Conservation (phyloP, 2,113 vertebrate species). For the Polypterus senegalus region DNA sequence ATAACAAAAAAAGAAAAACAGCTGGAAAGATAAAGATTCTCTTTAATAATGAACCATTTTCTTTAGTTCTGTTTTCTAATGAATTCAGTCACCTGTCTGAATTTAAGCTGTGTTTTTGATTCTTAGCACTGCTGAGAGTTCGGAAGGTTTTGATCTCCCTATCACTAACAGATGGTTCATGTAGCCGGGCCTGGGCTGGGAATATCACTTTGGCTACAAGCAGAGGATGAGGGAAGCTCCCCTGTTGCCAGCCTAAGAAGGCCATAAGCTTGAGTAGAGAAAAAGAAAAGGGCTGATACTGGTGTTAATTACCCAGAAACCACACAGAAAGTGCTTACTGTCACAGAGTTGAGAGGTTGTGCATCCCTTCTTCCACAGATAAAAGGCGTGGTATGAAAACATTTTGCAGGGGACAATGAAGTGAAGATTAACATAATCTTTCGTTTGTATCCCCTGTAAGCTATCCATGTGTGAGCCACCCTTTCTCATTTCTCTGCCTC, state of each 20-base stretch:
- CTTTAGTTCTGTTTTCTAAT: constrained; percentile 24
- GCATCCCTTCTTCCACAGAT: constrained; percentile 96
- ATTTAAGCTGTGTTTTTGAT: constrained; percentile 63
- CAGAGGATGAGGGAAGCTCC: constrained; percentile 81
- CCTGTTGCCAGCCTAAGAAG: constrained; percentile 94
- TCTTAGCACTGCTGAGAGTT: constrained; percentile 47
- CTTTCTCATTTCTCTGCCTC: constrained; percentile 63
- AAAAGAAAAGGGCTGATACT: constrained; percentile 94
- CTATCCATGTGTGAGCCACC: constrained; percentile 80
- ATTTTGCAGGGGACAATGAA: constrained; percentile 94
- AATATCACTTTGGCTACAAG: constrained; percentile 68
- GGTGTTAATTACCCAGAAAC: constrained; percentile 99
- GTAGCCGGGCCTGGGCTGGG: constrained; percentile 69
- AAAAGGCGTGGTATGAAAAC: constrained; percentile 99
- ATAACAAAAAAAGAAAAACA: neutral
- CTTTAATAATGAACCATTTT: neutral
- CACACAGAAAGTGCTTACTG: constrained; percentile 99
- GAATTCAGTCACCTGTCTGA: constrained; percentile 61
- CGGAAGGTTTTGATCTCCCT: constrained; percentile 77
- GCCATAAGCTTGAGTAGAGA: constrained; percentile 96
- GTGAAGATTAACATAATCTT: constrained; percentile 99
- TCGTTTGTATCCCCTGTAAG: constrained; percentile 94
- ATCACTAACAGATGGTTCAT: constrained; percentile 89
- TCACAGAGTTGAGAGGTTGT: constrained; percentile 96
- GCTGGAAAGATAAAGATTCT: neutral